phyloP scores from a whole-genome alignment of 53 echinoderm and acorn worm genomes.

The Astropecten irregularis region DNA sequence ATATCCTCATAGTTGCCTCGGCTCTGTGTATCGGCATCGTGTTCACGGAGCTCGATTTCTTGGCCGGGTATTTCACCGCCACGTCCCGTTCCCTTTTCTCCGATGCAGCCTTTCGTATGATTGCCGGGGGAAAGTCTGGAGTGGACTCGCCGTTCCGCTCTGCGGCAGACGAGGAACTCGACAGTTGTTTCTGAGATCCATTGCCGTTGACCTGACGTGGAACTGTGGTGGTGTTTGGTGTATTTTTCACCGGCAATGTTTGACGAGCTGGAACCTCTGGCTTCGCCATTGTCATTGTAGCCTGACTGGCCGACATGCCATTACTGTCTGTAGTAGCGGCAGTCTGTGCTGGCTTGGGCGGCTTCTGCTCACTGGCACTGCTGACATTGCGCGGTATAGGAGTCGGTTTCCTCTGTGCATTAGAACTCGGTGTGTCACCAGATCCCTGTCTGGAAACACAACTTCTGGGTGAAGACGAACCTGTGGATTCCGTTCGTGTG shows the following conservation, averaged over 20 bases:
- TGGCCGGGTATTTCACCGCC: conserved; percentile 23
- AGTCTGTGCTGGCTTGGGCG: too few species aligned
- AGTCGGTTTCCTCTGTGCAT: too few species aligned
- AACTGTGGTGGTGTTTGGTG: not conserved
- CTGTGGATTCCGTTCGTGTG: too few species aligned
- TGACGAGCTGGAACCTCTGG: not conserved
- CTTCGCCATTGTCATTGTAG: not conserved
- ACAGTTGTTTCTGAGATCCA: not conserved
- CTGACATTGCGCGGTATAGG: too few species aligned
- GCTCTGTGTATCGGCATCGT: conserved; percentile 55
- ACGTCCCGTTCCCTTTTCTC: conserved; percentile 77
- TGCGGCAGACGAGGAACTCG: not conserved
- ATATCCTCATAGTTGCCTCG: conserved; percentile 69
- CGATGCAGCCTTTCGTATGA: conserved; percentile 71
- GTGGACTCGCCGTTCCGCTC: not conserved
- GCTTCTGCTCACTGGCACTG: too few species aligned
- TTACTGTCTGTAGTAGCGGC: too few species aligned
- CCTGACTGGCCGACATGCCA: too few species aligned
- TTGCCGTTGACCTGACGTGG: not conserved
- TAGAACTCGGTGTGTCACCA: too few species aligned
- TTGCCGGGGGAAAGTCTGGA: not conserved
- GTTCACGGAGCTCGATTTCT: conserved; percentile 48
- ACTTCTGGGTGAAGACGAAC: too few species aligned
- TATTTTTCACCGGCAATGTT: not conserved
- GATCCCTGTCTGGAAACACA: too few species aligned